Evolutionary conservation across 2,797 vertebrate species (phyloP), one percentile per base, ranked within the genome.

Genomic region (Phylloscopus collybita): DNA sequence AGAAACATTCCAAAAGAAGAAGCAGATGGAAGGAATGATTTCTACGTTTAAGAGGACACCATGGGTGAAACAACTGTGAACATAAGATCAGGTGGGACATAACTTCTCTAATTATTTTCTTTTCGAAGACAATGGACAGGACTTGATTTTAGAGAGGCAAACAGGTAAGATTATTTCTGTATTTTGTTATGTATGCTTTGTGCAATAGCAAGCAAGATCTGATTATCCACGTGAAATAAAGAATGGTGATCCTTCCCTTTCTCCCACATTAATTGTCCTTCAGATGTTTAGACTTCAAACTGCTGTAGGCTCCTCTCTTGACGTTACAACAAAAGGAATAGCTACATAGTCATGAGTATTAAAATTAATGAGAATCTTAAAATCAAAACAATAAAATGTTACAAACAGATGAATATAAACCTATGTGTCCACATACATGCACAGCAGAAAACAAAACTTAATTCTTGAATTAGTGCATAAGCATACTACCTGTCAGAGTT

Each of bases 381-480:
- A 66, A 67, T 49, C 20, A 20, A 80, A 66, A 25, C 29, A 38
- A 61, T 26, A 14, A 82, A 26, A 38, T 25, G 23, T 26, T 11
- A 30, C 1, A 20, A 16, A 29, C 17, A 65, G 6, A 32, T 1
- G 0, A 70, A 64, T 49, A 42, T 10, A 45, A 23, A 70, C 3
- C 27, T 42, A 0, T 27, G 14, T 27, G 14, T 11, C 8, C 17
- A 42, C 16, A 36, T 9, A 54, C 16, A 40, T 7, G 34, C 11
- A 74, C 36, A 88, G 45, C 5, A 78, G 42, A 25, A 47, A 81
- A 45, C 16, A 72, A 49, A 83, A 82, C 16, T 51, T 67, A 56
- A 34, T 71, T 71, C 13, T 69, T 61, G 45, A 80, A 78, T 70
- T 34, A 78, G 12, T 42, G 42, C 69, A 45, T 26, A 45, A 73